These are phyloP conservation scores for Zeus faber DNA, from an alignment of 2,113 vertebrate species.

Conservation along the genomic window DNA sequence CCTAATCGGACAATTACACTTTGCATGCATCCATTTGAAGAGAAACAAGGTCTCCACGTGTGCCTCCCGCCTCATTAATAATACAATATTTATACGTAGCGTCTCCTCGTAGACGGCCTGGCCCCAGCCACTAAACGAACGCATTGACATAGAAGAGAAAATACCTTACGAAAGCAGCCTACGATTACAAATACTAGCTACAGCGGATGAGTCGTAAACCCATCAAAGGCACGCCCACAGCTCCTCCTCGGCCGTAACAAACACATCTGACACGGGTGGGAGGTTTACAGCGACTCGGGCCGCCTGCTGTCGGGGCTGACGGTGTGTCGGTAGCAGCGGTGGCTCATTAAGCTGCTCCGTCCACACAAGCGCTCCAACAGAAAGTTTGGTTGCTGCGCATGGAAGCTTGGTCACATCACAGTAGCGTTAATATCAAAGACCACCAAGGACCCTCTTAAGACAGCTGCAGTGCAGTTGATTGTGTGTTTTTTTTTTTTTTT, in stretches of 20 bases:
- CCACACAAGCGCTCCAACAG: slow-evolving; percentile 2
- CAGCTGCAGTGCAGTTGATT: no score
- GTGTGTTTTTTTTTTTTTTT: no score
- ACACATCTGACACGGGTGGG: slow-evolving; percentile 4
- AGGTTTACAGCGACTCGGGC: slow-evolving; percentile 12
- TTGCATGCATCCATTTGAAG: no score
- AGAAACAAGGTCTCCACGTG: no score
- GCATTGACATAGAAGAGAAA: slow-evolving; percentile 28
- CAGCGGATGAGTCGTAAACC: slow-evolving; percentile 50
- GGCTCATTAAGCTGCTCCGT: neutral
- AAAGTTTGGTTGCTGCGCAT: slow-evolving; percentile 19
- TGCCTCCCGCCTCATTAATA: no score
- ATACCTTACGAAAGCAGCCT: slow-evolving; percentile 40
- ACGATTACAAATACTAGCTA: slow-evolving; percentile 46
- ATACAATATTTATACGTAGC: neutral
- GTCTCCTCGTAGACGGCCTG: neutral
- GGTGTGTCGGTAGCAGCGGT: slow-evolving; percentile 13
- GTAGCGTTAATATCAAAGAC: slow-evolving; percentile 46
- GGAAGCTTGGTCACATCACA: slow-evolving; percentile 39
- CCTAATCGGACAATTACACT: no score
- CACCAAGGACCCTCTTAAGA: slow-evolving; percentile 53
- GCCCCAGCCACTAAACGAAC: slow-evolving; percentile 15
- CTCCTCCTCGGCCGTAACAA: slow-evolving; percentile 23
- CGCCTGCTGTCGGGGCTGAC: no score
- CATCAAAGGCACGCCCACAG: slow-evolving; percentile 63